Evolutionary conservation across 1,140 invertebrate species (phyloP).

Genomic region (Kradibia gibbosae): DNA sequence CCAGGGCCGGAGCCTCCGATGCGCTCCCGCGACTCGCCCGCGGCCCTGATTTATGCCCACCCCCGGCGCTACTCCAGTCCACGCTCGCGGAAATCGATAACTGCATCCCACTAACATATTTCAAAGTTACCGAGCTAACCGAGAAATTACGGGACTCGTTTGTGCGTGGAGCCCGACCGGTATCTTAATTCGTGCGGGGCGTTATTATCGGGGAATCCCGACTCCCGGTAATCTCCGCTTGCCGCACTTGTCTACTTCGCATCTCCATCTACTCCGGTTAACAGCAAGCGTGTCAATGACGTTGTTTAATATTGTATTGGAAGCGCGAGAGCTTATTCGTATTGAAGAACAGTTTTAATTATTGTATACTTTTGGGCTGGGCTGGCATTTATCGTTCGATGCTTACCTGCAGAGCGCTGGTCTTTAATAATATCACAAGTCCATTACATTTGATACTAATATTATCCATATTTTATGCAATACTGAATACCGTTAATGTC

Average conservation of each 20-base stretch:
- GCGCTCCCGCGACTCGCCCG: conserved; percentile 32
- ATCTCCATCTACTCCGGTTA: not conserved
- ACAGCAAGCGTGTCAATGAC: not conserved
- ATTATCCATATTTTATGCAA: too few relatives aligned
- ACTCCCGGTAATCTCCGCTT: not conserved
- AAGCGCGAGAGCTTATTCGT: too few relatives aligned
- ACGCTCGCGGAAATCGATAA: conserved; percentile 27
- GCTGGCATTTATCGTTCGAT: too few relatives aligned
- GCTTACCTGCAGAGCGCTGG: too few relatives aligned
- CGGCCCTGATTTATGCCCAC: conserved; percentile 36
- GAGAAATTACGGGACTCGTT: not conserved
- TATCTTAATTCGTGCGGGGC: conserved; percentile 27
- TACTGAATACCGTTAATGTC: too few relatives aligned
- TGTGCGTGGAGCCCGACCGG: not conserved
- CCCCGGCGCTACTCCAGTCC: conserved; percentile 17
- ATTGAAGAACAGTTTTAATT: too few relatives aligned
- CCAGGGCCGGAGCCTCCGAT: not conserved
- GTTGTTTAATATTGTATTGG: too few relatives aligned
- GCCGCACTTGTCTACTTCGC: not conserved
- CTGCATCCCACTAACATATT: conserved; percentile 15
- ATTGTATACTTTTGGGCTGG: too few relatives aligned
- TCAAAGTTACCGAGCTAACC: conserved; percentile 33
- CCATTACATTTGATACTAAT: too few relatives aligned
- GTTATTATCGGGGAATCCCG: conserved; percentile 43
- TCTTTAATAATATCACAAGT: too few relatives aligned